Percentiles rank a stretch among this genome's conserved stretches.
Evolutionary conservation across 2,797 vertebrate species (phyloP).

Genomic region (Pseudomugil tenellus): DNA sequence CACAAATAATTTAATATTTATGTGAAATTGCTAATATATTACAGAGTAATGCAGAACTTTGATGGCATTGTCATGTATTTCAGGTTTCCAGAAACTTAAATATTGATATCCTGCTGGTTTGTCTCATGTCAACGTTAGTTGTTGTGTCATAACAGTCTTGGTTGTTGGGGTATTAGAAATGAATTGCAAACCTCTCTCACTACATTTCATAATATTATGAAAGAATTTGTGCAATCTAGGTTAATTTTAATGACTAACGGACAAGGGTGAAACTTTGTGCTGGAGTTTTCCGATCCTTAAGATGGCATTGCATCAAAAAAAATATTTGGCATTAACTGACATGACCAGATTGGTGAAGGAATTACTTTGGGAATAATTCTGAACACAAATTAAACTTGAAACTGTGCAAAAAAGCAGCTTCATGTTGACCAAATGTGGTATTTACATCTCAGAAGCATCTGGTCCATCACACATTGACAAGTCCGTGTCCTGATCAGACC

Average conservation of each 20-base stretch:
- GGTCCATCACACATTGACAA: background rate
- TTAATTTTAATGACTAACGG: background rate
- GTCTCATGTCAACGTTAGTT: background rate
- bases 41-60: background rate
- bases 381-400: background rate
- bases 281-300: background rate
- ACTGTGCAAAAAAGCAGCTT: background rate
- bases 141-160: background rate
- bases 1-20: background rate
- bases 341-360: background rate
- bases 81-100: background rate
- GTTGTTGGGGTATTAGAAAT: background rate
- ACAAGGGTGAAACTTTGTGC: background rate
- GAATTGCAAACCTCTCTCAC: background rate
- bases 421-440: background rate
- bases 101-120: background rate
- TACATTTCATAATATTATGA: background rate
- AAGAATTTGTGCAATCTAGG: background rate
- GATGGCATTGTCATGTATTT: background rate
- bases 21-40: background rate
- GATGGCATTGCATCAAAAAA: background rate
- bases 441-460: background rate
- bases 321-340: background rate
- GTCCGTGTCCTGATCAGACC: background rate
- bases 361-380: background rate